A percentile compares a stretch with the other conserved stretches of the same genome.
Conservation (phyloP, 1,140 invertebrate genomes). For the Lasioglossum baleicum region DNA sequence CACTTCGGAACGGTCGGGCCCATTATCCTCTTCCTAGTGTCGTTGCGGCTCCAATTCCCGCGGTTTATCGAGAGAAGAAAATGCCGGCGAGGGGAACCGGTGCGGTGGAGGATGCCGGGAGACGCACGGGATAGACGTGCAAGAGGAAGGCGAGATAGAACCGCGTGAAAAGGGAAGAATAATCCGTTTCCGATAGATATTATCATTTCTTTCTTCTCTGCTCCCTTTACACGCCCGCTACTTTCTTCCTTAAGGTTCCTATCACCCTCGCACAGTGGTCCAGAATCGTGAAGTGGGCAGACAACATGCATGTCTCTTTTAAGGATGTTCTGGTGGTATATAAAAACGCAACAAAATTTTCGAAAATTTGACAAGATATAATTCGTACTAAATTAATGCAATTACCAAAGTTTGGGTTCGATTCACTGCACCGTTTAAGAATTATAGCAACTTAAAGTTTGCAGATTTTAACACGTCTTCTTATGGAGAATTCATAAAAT, state of each 20-base stretch:
- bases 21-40: constrained; percentile 59
- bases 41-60: constrained; percentile 34
- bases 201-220: constrained; percentile 9
- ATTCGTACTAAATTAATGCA: too few species aligned
- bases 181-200: constrained; percentile 55
- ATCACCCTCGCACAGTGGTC: background rate
- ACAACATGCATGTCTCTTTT: too few species aligned
- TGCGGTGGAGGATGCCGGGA: background rate
- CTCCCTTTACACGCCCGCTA: background rate
- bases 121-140: background rate
- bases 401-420: too few species aligned
- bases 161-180: constrained; percentile 37
- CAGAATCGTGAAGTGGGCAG: too few species aligned
- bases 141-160: constrained; percentile 11
- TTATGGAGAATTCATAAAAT: too few species aligned
- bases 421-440: too few species aligned
- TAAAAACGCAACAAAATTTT: too few species aligned
- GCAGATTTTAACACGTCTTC: too few species aligned
- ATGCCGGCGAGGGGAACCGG: background rate
- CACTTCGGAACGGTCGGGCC: constrained; percentile 37
- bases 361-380: too few species aligned
- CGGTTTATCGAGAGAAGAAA: constrained; percentile 44
- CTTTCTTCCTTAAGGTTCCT: background rate
- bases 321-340: too few species aligned
- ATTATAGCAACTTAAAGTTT: too few species aligned